A percentile compares a stretch with the other conserved stretches of the same genome.
phyloP scores from a whole-genome alignment of 1,140 invertebrate genomes.

The Asobara japonica region DNA sequence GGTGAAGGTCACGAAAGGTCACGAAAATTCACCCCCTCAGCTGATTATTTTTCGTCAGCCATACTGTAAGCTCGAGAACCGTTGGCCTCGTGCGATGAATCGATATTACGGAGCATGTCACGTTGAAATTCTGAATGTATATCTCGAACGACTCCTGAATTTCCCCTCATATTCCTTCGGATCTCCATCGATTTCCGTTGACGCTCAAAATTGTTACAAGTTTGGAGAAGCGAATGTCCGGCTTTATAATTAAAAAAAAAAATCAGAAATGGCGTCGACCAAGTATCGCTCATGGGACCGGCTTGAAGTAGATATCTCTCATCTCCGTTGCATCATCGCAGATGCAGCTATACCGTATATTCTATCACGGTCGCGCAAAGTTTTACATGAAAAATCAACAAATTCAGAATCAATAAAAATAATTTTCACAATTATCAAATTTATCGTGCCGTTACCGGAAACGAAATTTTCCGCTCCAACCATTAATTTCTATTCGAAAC shows the following conservation, averaged over 20 bases:
- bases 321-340: not conserved
- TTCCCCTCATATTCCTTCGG: not conserved
- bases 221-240: not conserved
- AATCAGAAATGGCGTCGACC: not conserved
- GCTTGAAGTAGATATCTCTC: not conserved
- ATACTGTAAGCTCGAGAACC: not conserved
- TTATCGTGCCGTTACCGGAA: no score
- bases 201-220: not conserved
- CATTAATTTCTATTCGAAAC: no score
- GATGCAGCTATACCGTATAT: not conserved
- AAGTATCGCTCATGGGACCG: not conserved
- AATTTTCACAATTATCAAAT: no score
- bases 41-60: slow-evolving; percentile 18
- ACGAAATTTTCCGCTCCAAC: no score
- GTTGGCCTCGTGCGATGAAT: slow-evolving; percentile 1
- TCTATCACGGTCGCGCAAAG: not conserved
- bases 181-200: not conserved
- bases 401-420: not conserved
- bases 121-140: not conserved
- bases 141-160: not conserved
- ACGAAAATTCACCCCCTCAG: not conserved
- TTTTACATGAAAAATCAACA: not conserved
- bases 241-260: not conserved
- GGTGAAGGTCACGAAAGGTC: slow-evolving; percentile 45
- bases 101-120: slow-evolving; percentile 25